Conservation (phyloP, 64 coral and sea anemone genomes). For the Pocillopora verrucosa region DNA sequence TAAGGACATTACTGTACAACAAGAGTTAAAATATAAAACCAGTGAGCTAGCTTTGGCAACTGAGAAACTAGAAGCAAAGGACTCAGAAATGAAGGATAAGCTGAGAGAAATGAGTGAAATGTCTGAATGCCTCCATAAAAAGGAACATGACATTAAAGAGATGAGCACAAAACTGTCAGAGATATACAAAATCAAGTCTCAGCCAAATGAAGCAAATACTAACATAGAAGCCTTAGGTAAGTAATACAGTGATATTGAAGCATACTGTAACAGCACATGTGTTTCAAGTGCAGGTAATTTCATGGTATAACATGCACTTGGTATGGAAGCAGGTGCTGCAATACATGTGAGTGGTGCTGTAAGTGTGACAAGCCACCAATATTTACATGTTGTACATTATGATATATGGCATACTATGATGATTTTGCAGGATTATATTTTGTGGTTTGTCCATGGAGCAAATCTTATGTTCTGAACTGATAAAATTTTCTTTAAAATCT, state of each 20-base stretch:
- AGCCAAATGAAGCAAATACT: constrained; percentile 33
- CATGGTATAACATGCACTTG: too few species aligned
- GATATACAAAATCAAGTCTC: constrained; percentile 30
- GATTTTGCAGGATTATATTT: too few species aligned
- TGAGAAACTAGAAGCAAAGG: constrained; percentile 38
- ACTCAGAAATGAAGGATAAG: constrained; percentile 47
- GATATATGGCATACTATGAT: too few species aligned
- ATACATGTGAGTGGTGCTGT: too few species aligned
- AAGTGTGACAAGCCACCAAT: too few species aligned
- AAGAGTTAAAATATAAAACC: constrained; percentile 6
- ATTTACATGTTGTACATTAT: too few species aligned
- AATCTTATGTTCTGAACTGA: too few species aligned
- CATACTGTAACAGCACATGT: too few species aligned
- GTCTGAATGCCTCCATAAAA: constrained; percentile 52
- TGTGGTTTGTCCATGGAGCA: too few species aligned
- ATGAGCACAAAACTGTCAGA: constrained; percentile 61
- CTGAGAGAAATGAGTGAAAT: constrained; percentile 54
- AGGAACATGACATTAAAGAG: constrained; percentile 52
- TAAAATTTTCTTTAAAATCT: too few species aligned
- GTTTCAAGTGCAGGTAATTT: too few species aligned
- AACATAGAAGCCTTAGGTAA: constrained; percentile 68
- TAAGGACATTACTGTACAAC: not conserved
- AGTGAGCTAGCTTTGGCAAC: constrained; percentile 19
- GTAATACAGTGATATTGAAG: not conserved
- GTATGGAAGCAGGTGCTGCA: too few species aligned